Evolutionary conservation across 2,888 invertebrate species (phyloP), one percentile per base, ranked within the genome.

Genomic region (Cheilosia impressa): DNA sequence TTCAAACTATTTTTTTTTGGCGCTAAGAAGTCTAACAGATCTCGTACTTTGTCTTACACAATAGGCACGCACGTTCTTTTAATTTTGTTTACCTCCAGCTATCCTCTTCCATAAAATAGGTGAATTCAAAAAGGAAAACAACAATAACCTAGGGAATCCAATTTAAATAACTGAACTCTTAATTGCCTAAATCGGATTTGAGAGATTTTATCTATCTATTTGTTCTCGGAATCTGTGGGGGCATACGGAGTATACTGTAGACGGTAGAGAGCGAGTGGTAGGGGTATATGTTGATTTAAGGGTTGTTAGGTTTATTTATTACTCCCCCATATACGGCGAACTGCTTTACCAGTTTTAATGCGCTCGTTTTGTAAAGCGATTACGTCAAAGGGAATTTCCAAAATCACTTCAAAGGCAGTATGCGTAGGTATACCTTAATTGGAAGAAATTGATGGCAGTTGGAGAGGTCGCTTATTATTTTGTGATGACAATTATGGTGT

Each of bases 111-210:
- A 53, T 71, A 77, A 71, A 65, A 53, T 47, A 60, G 38, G 17
- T 27, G 43, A 38, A 43, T 68, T 34, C 55, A 41, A 22, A 50
- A 22, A 19, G 31, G 43, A 77, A 24, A 19, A 63, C 50, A n/a
- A 19, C 52, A 72, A 38, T 38, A 38, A 38, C 38, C 38, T 24
- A 38, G n/a, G 57, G 65, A 80, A 84, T 85, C 81, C 85, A 80
- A 85, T 85, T 85, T 85, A 85, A 85, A 85, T 85, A 85, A 85
- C 76, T 85, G 76, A 84, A 81, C 81, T 85, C 81, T 81, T 85
- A 81, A 85, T 85, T 85, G 81, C 80, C 81, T 85, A 80, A 80
- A 85, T 85, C 85, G 85, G 85, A 81, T 85, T 85, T 81, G 45
- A 63, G 72, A 81, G 85, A 85, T 85, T 77, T 45, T 81, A 85